Conservation (phyloP, 2,797 vertebrate genomes). For the Megaceryle alcyon region DNA sequence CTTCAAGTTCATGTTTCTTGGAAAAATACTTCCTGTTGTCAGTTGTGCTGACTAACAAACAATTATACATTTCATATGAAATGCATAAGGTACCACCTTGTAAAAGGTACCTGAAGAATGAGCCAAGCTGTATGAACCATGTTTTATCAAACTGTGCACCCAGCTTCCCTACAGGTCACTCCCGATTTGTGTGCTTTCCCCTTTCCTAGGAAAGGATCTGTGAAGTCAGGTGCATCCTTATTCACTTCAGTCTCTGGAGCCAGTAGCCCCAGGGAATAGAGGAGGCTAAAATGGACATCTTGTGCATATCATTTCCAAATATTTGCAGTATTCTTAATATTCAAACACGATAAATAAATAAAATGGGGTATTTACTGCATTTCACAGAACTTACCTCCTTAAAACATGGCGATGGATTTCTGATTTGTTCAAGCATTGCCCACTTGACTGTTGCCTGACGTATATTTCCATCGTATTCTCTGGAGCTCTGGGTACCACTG, state of each 20-base stretch:
- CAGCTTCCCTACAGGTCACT: not conserved
- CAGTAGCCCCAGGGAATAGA: not conserved
- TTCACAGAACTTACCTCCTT: constrained; percentile 87
- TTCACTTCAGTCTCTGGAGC: not conserved
- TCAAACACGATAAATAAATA: not conserved
- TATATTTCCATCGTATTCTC: constrained; percentile 98
- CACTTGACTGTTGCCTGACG: constrained; percentile 97
- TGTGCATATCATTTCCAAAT: not conserved
- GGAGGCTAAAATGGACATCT: not conserved
- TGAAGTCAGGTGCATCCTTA: not conserved
- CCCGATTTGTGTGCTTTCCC: not conserved
- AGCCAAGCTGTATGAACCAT: not conserved
- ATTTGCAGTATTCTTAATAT: not conserved
- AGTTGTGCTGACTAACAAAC: not conserved
- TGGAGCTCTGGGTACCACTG: constrained; percentile 96
- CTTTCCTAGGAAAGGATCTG: not conserved
- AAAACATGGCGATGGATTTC: constrained; percentile 96
- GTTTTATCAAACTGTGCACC: not conserved
- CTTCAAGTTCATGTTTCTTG: not conserved
- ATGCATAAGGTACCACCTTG: not conserved
- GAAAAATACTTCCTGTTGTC: not conserved
- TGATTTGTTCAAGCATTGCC: constrained; percentile 99
- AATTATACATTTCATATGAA: not conserved
- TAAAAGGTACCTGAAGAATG: not conserved
- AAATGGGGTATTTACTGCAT: not conserved